phyloP scores from a whole-genome alignment of 1,140 invertebrate genomes.

The Drosophila pallidifrons region DNA sequence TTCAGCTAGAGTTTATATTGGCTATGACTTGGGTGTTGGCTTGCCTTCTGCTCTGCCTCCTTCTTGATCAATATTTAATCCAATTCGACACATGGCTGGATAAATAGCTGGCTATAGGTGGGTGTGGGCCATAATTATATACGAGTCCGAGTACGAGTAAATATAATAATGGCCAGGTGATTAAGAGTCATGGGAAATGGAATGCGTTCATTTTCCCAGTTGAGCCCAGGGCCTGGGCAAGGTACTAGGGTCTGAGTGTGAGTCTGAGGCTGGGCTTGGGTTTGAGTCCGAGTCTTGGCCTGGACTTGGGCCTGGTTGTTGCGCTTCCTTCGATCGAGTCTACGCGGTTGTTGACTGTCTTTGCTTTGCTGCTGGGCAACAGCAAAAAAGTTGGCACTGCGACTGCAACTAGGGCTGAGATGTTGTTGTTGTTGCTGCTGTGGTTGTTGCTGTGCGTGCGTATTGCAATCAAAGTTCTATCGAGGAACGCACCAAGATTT shows the following conservation, averaged over 20 bases:
- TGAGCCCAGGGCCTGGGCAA: slow-evolving; percentile 20
- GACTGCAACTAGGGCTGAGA: not conserved
- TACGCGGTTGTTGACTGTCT: slow-evolving; percentile 30
- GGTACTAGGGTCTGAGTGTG: not conserved
- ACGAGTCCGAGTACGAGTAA: slow-evolving; percentile 56
- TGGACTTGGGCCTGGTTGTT: slow-evolving; percentile 4
- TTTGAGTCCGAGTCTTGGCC: not conserved
- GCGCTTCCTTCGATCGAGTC: slow-evolving; percentile 8
- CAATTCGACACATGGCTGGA: slow-evolving; percentile 66
- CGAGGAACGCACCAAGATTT: slow-evolving; percentile 73
- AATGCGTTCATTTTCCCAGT: slow-evolving; percentile 78
- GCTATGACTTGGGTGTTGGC: not conserved
- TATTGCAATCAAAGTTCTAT: slow-evolving; percentile 80
- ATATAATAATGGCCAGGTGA: slow-evolving; percentile 79
- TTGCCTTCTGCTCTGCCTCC: no score
- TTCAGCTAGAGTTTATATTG: not conserved
- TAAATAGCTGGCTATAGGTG: slow-evolving; percentile 45
- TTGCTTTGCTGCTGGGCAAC: slow-evolving; percentile 25
- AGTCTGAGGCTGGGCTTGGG: not conserved
- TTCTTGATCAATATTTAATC: slow-evolving; percentile 65
- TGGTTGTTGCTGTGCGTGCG: slow-evolving; percentile 58
- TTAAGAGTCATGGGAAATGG: slow-evolving; percentile 82
- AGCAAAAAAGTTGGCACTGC: slow-evolving; percentile 46
- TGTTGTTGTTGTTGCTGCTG: not conserved
- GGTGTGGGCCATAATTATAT: slow-evolving; percentile 75